phyloP scores from a whole-genome alignment of 2,888 invertebrate species.

The Xylota segnis region DNA sequence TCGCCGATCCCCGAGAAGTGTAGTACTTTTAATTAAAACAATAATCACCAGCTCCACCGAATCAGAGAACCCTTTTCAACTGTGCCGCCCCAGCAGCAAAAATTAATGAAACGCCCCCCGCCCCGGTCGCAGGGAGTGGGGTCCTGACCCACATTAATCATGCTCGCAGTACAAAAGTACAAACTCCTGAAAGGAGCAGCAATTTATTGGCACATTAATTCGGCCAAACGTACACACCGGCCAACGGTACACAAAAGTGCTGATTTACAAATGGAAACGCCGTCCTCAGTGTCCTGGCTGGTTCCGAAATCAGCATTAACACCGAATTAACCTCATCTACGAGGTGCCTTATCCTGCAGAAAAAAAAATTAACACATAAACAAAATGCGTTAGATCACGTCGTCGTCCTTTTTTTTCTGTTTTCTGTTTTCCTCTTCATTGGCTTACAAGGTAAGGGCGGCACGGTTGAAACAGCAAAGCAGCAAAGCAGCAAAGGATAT shows the following conservation, averaged over 20 bases:
- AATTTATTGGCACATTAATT: conserved; percentile 67
- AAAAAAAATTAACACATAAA: conserved; percentile 38
- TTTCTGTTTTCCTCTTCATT: not conserved
- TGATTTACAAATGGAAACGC: conserved; percentile 51
- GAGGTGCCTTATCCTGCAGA: conserved; percentile 3
- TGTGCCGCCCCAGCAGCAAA: conserved; percentile 10
- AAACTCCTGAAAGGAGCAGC: conserved; percentile 55
- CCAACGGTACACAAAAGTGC: conserved; percentile 20
- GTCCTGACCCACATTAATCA: conserved; percentile 50
- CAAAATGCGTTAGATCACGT: conserved; percentile 32
- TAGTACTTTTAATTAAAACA: conserved; percentile 59
- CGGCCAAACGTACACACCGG: conserved; percentile 1
- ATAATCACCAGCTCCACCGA: conserved; percentile 41
- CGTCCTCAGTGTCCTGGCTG: not conserved
- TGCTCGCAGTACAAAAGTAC: conserved; percentile 35
- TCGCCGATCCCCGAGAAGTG: conserved; percentile 7
- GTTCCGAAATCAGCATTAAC: conserved; percentile 45
- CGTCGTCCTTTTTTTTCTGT: conserved; percentile 22
- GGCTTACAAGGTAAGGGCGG: not conserved
- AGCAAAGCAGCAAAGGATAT: conserved; percentile 21
- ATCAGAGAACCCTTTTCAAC: conserved; percentile 28
- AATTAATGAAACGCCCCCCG: conserved; percentile 36
- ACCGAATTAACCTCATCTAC: conserved; percentile 58
- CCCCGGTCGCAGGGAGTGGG: not conserved
- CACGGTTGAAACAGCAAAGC: not conserved